phyloP scores from a whole-genome alignment of 2,888 invertebrate species.

The Parasteatoda lunata region DNA sequence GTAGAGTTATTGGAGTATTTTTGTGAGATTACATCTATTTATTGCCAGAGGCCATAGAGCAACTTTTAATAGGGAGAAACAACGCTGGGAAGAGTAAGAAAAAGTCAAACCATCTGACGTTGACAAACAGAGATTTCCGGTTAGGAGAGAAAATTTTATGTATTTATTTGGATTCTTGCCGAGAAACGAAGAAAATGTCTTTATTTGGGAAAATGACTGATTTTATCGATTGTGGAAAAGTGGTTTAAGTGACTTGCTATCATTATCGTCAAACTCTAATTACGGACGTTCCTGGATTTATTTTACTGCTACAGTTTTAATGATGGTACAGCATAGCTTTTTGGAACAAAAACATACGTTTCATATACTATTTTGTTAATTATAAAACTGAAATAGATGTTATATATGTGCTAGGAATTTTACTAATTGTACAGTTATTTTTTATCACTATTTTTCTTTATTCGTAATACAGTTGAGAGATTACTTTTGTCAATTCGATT shows the following conservation, averaged over 20 bases:
- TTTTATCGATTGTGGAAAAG: not conserved
- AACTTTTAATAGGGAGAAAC: not conserved
- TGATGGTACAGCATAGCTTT: too few species aligned
- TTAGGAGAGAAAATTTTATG: not conserved
- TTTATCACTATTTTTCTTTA: too few species aligned
- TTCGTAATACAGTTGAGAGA: too few species aligned
- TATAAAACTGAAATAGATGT: too few species aligned
- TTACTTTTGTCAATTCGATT: too few species aligned
- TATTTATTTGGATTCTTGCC: slow-evolving; percentile 7
- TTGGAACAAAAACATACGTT: too few species aligned
- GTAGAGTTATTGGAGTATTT: not conserved
- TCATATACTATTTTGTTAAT: too few species aligned
- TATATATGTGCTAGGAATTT: too few species aligned
- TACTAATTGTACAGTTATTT: too few species aligned
- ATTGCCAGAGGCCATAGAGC: not conserved
- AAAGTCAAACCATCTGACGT: not conserved
- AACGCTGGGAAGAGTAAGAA: not conserved
- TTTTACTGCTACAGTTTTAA: too few species aligned
- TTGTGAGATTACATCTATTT: not conserved
- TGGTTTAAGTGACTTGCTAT: not conserved
- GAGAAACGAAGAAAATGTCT: not conserved
- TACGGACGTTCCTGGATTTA: too few species aligned
- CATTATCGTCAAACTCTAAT: too few species aligned
- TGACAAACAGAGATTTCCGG: not conserved
- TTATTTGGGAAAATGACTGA: not conserved